Percentiles rank a stretch among this genome's conserved stretches.
Evolutionary conservation across 2,797 vertebrate species (phyloP).

Genomic region (Gallinago stenura): DNA sequence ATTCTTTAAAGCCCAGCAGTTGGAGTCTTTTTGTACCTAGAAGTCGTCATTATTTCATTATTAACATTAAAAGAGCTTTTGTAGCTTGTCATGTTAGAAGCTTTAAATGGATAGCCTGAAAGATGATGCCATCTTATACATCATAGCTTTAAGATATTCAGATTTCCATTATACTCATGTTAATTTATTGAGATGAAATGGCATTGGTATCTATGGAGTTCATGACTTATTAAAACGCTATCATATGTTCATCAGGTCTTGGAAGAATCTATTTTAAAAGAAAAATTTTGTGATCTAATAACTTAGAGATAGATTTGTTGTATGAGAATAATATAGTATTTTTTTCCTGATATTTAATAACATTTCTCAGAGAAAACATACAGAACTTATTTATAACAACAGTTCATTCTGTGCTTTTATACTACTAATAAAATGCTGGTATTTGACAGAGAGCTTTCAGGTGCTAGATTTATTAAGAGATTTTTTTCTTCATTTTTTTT

Average conservation of each 20-base stretch:
- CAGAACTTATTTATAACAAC: background rate
- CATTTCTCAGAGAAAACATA: background rate
- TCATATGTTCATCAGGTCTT: background rate
- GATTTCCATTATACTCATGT: background rate
- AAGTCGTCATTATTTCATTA: background rate
- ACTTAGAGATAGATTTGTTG: background rate
- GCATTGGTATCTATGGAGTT: background rate
- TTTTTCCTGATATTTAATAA: background rate
- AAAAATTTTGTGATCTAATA: background rate
- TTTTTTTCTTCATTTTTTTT: background rate
- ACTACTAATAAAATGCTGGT: slow-evolving; percentile 14
- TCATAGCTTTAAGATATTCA: background rate
- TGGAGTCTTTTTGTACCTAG: background rate
- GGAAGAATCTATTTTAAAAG: background rate
- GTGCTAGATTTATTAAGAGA: background rate
- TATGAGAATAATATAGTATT: background rate
- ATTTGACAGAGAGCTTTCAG: slow-evolving; percentile 38
- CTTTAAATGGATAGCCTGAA: background rate
- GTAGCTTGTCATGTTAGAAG: background rate
- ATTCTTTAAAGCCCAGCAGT: background rate
- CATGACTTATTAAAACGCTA: background rate
- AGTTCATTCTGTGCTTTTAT: background rate
- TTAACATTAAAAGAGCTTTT: background rate
- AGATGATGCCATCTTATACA: background rate
- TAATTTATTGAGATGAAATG: background rate